Base-by-base conservation (phyloP, 1,140 invertebrate species). In the Reticulitermes speratus region DNA sequence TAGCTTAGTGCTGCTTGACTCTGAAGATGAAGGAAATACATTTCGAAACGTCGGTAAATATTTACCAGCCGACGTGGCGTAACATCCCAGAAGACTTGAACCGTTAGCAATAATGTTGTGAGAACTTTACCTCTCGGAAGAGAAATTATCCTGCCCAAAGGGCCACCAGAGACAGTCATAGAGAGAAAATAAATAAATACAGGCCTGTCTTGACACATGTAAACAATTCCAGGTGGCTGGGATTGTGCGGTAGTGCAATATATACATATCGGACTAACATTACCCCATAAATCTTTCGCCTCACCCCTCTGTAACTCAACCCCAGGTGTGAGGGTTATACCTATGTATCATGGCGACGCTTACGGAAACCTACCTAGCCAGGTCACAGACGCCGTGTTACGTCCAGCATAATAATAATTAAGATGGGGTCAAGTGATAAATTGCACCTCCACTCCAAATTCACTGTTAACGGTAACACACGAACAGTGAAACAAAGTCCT, bases 371-470 rank as follows among this genome's bases (percentile, higher is more conserved):
- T 75, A 14, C 65, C 65, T 75, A 25, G 25, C 59, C 59, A n/a
- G 21, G 65, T n/a, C 65, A 75, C 25, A 75, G n/a, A 75, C n/a
- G n/a, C 65, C 5, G n/a, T 30, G 65, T 25, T 75, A 11, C n/a
- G 65, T 75, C 65, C 65, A 30, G 8, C 65, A 75, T 75, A 75
- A 75, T 75, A 75, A 75, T 75, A 30, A 75, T 75, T 75, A 75
- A 75, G 65, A 75, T 30, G 25, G 14, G 25, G 65, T 75, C 65
- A 75, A 12, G 21, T 75, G 25, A 75, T 75, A 30, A 75, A 75
- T 30, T 30, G n/a, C 25, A 75, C 65, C 65, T 16, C 65, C n/a
- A 75, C 65, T 30, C n/a, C 65, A 30, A 30, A 75, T 30, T 75
- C 65, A 8, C 65, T 75, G 14, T 75, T 75, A 75, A 75, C 65